Evolutionary conservation across 2,888 invertebrate species (phyloP).

Genomic region (Hirtodrosophila alboralis): DNA sequence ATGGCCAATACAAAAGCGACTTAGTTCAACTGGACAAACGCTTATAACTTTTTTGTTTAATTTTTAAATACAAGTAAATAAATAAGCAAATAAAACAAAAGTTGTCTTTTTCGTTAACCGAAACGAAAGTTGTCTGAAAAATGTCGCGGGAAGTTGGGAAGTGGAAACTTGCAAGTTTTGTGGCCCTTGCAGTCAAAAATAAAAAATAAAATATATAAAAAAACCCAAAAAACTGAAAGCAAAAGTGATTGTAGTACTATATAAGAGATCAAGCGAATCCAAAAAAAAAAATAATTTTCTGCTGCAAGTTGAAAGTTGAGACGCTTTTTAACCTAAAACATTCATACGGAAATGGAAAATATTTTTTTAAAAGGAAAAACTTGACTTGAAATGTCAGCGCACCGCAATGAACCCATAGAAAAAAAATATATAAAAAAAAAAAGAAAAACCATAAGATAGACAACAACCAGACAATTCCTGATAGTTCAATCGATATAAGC

Average conservation of each 20-base stretch:
- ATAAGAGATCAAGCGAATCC: conserved; percentile 25
- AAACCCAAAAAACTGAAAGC: conserved; percentile 64
- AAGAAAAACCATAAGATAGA: background rate
- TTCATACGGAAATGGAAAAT: conserved; percentile 58
- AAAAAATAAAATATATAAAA: too few species aligned
- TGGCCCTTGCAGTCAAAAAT: conserved; percentile 43
- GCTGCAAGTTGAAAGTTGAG: conserved; percentile 63
- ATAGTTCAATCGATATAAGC: conserved; percentile 69
- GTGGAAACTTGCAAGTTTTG: conserved; percentile 11
- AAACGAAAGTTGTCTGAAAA: conserved; percentile 76
- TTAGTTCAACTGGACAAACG: conserved; percentile 42
- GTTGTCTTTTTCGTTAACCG: conserved; percentile 39
- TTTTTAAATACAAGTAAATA: background rate
- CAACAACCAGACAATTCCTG: conserved; percentile 5
- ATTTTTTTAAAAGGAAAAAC: conserved; percentile 24
- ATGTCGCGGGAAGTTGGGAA: conserved; percentile 58
- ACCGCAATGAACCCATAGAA: conserved; percentile 56
- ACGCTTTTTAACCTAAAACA: conserved; percentile 42
- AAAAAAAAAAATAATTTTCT: conserved; percentile 61
- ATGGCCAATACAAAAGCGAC: conserved; percentile 42
- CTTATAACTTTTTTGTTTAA: conserved; percentile 20
- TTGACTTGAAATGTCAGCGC: conserved; percentile 22
- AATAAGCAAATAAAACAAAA: conserved; percentile 48
- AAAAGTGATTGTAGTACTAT: conserved; percentile 73
- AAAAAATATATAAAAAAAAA: background rate